Evolutionary conservation across 1,140 invertebrate species (phyloP).

Genomic region (Drosophila lowei): DNA sequence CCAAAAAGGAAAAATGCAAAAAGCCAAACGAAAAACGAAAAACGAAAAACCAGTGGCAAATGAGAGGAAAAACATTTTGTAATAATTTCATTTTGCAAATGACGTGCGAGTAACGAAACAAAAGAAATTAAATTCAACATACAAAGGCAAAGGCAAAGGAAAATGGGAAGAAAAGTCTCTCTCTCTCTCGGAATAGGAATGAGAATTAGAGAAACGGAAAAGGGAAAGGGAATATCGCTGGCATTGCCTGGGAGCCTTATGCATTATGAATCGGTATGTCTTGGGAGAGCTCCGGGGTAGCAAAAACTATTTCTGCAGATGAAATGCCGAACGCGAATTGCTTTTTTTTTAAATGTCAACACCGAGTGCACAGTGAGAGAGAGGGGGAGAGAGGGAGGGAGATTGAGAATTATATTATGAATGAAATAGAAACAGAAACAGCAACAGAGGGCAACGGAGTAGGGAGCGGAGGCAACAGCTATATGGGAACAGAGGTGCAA

Average conservation of each 20-base stretch:
- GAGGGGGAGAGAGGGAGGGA: slow-evolving; percentile 18
- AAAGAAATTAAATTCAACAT: slow-evolving; percentile 82
- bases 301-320: slow-evolving; percentile 66
- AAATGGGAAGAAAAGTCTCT: neutral
- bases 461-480: neutral
- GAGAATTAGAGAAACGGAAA: slow-evolving; percentile 20
- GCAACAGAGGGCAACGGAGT: slow-evolving; percentile 20
- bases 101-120: slow-evolving; percentile 82
- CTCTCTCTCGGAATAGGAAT: slow-evolving; percentile 23
- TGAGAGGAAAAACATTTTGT: slow-evolving; percentile 73
- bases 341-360: slow-evolving; percentile 68
- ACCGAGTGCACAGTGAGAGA: slow-evolving; percentile 23
- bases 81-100: slow-evolving; percentile 83
- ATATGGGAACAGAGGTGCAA: slow-evolving; percentile 64
- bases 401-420: slow-evolving; percentile 62
- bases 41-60: slow-evolving; percentile 45
- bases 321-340: slow-evolving; percentile 68
- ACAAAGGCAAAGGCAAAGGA: slow-evolving; percentile 73
- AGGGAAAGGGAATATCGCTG: slow-evolving; percentile 4
- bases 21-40: slow-evolving; percentile 38
- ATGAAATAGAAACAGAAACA: slow-evolving; percentile 51
- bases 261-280: slow-evolving; percentile 73
- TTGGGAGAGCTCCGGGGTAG: slow-evolving; percentile 19
- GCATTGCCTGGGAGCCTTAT: slow-evolving; percentile 55
- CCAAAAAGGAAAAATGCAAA: slow-evolving; percentile 47